These are phyloP conservation scores for Helicolenus hilgendorfi DNA, from an alignment of 2,797 vertebrate genomes.

Conservation along the genomic window DNA sequence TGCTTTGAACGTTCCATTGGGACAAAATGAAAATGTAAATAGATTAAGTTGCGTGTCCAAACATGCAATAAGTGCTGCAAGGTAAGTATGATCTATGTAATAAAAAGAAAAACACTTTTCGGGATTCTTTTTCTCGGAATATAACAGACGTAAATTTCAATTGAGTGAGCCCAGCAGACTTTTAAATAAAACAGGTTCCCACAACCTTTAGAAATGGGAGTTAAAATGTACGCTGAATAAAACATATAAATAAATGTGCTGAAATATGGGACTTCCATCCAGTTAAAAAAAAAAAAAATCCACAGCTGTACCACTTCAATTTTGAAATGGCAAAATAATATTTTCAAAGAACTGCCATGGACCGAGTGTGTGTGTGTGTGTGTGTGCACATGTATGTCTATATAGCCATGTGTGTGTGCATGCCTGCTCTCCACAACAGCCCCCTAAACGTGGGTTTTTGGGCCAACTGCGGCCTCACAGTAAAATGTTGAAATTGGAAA, in stretches of 20 bases:
- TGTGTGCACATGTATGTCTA: slow-evolving; percentile 24
- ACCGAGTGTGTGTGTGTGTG: slow-evolving; percentile 10
- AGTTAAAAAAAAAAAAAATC: slow-evolving; percentile 65
- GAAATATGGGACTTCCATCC: slow-evolving; percentile 71
- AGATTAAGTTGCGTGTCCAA: slow-evolving; percentile 64
- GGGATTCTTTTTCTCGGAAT: slow-evolving; percentile 25
- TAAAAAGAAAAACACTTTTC: slow-evolving; percentile 70
- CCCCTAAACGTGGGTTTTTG: slow-evolving; percentile 64
- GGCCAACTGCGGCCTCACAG: slow-evolving; percentile 71
- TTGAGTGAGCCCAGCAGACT: slow-evolving; percentile 10
- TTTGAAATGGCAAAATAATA: slow-evolving; percentile 65
- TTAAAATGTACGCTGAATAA: slow-evolving; percentile 78
- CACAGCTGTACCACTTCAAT: slow-evolving; percentile 69
- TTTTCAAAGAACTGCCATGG: slow-evolving; percentile 51
- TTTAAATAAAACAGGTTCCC: slow-evolving; percentile 46
- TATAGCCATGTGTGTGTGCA: slow-evolving; percentile 52
- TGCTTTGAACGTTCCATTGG: slow-evolving; percentile 58
- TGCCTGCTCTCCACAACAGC: slow-evolving; percentile 60
- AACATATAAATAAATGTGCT: slow-evolving; percentile 83
- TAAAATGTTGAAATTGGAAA: slow-evolving; percentile 89
- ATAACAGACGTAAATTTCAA: slow-evolving; percentile 28
- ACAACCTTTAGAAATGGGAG: slow-evolving; percentile 51
- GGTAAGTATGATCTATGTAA: slow-evolving; percentile 60
- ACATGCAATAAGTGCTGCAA: slow-evolving; percentile 59
- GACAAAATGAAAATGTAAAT: slow-evolving; percentile 75